A percentile compares a stretch with the other conserved stretches of the same genome.
These are phyloP conservation scores for Chydorus sphaericus DNA, from an alignment of 2,888 invertebrate genomes.

Conservation along the genomic window DNA sequence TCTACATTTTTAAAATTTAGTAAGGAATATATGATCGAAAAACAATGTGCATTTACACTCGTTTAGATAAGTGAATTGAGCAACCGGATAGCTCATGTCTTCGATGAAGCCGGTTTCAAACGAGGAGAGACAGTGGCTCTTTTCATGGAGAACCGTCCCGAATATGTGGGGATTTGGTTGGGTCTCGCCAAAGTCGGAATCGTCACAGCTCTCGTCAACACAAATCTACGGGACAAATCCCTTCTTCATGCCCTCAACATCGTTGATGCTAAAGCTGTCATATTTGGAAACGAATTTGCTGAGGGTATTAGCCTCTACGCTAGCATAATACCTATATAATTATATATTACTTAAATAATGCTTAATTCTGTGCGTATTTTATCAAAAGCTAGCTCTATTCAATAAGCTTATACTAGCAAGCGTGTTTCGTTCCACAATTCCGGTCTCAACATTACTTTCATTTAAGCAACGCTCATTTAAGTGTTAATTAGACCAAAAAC, in stretches of 20 bases:
- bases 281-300: constrained; percentile 57
- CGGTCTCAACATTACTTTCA: too few species aligned
- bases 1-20: too few species aligned
- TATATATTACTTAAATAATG: too few species aligned
- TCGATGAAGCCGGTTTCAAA: constrained; percentile 61
- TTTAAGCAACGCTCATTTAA: background rate
- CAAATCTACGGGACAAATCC: constrained; percentile 68
- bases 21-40: background rate
- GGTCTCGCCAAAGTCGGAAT: constrained; percentile 77
- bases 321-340: too few species aligned
- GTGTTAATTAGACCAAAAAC: background rate
- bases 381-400: too few species aligned
- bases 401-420: too few species aligned
- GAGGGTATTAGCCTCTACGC: constrained; percentile 46
- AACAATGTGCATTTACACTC: background rate
- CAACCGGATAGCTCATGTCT: constrained; percentile 63
- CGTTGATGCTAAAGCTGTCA: constrained; percentile 69
- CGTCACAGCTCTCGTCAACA: constrained; percentile 80
- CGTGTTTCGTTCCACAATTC: too few species aligned
- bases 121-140: constrained; percentile 80
- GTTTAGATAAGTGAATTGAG: constrained; percentile 67
- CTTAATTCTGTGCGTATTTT: too few species aligned
- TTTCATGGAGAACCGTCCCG: constrained; percentile 80
- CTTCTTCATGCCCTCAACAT: constrained; percentile 79
- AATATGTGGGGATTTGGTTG: constrained; percentile 83